Base-by-base conservation (phyloP, 2,888 invertebrate species). In the Agrotis segetum region DNA sequence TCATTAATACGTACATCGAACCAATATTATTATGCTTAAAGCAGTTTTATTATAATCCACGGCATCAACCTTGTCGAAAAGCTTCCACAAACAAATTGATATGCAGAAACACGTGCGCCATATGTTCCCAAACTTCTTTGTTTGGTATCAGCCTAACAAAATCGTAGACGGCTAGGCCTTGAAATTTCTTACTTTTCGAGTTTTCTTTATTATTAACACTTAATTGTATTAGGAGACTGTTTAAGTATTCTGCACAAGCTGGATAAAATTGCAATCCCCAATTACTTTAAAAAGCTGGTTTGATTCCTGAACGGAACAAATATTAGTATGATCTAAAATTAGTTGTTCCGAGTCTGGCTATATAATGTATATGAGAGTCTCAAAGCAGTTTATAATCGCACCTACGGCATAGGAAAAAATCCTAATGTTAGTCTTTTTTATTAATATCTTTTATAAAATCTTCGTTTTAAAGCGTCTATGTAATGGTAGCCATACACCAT, bases 81-180 rank as follows among this genome's bases (percentile, higher is more conserved):
- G 55, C 21, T 50, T 52, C 9, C 44, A 69, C 64, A 64, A 77
- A 81, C 70, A 81, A 61, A 76, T 81, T 81, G 49, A 34, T 69
- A 77, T 77, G 70, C 71, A 61, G 70, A 56, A 61, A 81, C 77
- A 77, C 81, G 77, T 63, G 63, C 77, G 70, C 40, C 44, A 50
- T 53, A 49, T 69, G 47, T 64, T 61, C 34, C 1, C 40, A 24
- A 76, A 77, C 49, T 69, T 68, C 46, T 50, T 60, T 76, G 81
- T 81, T 76, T 69, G 55, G 29, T 49, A 64, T 46, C 46, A 50
- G 40, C 50, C 63, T 55, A 69, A 68, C 69, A 19, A 63, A 81
- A 69, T 64, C 53, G 21, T 60, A 24, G 50, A 59, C 14, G 21
- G 6, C 24, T 56, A 47, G n/a, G 47, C 50, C 19, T 47, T 19